Conservation (phyloP, 2,888 invertebrate genomes). For the Gymnoscelis rufifasciata region DNA sequence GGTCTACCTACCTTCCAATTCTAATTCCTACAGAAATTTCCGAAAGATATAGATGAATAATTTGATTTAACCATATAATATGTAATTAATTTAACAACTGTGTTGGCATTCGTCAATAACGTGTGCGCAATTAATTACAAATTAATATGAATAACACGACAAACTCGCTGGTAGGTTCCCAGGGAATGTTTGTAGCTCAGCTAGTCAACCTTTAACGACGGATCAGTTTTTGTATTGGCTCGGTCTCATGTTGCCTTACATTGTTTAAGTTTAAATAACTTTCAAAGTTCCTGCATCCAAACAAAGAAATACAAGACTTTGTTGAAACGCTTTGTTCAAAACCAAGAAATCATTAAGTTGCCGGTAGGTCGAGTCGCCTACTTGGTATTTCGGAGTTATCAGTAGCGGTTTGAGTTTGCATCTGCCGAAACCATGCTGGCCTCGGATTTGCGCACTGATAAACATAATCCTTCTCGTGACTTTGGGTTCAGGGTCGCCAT, state of each 20-base stretch:
- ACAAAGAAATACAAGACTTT: not conserved
- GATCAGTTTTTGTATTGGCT: conserved; percentile 1
- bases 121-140: not conserved
- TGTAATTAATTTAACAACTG: no score
- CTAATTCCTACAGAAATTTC: no score
- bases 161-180: not conserved
- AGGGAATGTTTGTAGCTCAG: not conserved
- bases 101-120: no score
- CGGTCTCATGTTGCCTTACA: conserved; percentile 17
- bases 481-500: conserved; percentile 58
- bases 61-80: no score
- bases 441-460: conserved; percentile 57
- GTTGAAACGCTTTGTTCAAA: not conserved
- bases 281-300: conserved; percentile 1
- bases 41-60: no score
- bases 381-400: conserved; percentile 46
- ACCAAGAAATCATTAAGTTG: conserved; percentile 4
- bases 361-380: conserved; percentile 14
- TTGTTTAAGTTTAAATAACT: conserved; percentile 4
- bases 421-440: conserved; percentile 61
- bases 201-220: not conserved
- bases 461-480: conserved; percentile 40
- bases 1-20: conserved; percentile 44
- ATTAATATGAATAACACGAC: not conserved
- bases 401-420: conserved; percentile 55